Base-by-base conservation (phyloP, 2,797 vertebrate genomes). In the Uromys caudimaculatus region DNA sequence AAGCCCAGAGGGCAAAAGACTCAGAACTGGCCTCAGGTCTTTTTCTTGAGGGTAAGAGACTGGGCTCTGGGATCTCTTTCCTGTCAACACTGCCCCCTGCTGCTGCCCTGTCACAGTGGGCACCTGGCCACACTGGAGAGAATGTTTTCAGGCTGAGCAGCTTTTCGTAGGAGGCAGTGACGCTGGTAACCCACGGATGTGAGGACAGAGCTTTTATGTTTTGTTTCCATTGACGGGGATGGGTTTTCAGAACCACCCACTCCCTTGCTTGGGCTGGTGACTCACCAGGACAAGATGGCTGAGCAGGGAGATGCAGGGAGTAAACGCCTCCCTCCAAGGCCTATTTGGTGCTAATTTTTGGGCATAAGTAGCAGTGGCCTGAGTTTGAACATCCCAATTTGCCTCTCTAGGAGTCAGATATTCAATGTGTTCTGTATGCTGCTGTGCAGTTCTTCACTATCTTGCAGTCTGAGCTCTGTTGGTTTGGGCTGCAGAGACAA, bases 71-170 rank as follows among this genome's bases (percentile, higher is more conserved):
- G n/a, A 0, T 12, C 88, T 87, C 73, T 67, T 54, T 94, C 52
- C 97, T 93, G 52, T n/a, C 93, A 88, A 89, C 95, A 95, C 93
- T 96, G 97, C 97, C 96, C 97, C 92, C 97, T 97, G 95, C 97
- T 92, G 90, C 93, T 85, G 3, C 14, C n/a, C 64, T 12, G 1
- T 64, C 89, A 41, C 87, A 78, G 67, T 0, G 0, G 81, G 41
- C 77, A 69, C 89, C 88, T 76, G 75, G 35, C 79, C 21, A 32
- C n/a, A 7, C 79, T 29, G 4, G 50, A 91, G 92, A 44, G 2
- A 44, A 44, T 76, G 69, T 79, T 89, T 92, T 52, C 78, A 95
- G 90, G 94, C 75, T 11, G 7, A 0, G 0, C 4, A 38, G 94
- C 54, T 41, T 52, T 75, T 81, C 17, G 95, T 91, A 50, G 83